Percentiles rank a stretch among this genome's conserved stretches.
phyloP scores from a whole-genome alignment of 2,888 invertebrate species.

The Xylota sylvarum region DNA sequence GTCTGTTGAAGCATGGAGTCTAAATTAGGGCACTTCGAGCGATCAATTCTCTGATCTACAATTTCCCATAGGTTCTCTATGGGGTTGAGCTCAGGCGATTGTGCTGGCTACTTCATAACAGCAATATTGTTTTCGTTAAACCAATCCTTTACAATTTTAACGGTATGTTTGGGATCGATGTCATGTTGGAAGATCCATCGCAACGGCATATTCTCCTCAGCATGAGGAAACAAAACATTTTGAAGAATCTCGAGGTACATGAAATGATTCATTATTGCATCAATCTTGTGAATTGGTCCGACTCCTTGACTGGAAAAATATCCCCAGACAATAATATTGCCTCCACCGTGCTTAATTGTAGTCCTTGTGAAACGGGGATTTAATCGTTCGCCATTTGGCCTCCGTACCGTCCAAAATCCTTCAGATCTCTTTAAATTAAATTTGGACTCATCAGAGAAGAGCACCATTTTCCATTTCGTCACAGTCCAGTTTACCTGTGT shows the following conservation, averaged over 20 bases:
- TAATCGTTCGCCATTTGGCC: too few species aligned
- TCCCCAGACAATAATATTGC: too few species aligned
- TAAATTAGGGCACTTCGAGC: neutral
- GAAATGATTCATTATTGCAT: slow-evolving; percentile 17
- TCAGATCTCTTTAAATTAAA: too few species aligned
- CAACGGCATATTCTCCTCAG: slow-evolving; percentile 43
- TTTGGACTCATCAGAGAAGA: too few species aligned
- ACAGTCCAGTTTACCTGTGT: too few species aligned
- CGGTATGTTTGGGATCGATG: neutral
- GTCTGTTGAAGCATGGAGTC: neutral
- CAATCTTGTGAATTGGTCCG: slow-evolving; percentile 26
- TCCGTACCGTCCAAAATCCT: too few species aligned
- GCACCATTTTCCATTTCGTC: too few species aligned
- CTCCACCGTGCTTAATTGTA: too few species aligned
- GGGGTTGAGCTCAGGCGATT: neutral
- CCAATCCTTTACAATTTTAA: slow-evolving; percentile 13
- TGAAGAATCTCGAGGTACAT: slow-evolving; percentile 44
- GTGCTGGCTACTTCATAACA: neutral
- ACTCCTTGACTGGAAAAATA: slow-evolving; percentile 11
- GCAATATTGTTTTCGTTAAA: neutral
- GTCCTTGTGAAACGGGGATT: too few species aligned
- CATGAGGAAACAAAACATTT: slow-evolving; percentile 42
- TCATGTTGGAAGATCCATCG: slow-evolving; percentile 49
- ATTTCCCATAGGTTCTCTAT: slow-evolving; percentile 1
- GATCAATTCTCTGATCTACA: neutral